Evolutionary conservation across 2,797 vertebrate genomes (phyloP).

Genomic region (Oryzias sinensis): DNA sequence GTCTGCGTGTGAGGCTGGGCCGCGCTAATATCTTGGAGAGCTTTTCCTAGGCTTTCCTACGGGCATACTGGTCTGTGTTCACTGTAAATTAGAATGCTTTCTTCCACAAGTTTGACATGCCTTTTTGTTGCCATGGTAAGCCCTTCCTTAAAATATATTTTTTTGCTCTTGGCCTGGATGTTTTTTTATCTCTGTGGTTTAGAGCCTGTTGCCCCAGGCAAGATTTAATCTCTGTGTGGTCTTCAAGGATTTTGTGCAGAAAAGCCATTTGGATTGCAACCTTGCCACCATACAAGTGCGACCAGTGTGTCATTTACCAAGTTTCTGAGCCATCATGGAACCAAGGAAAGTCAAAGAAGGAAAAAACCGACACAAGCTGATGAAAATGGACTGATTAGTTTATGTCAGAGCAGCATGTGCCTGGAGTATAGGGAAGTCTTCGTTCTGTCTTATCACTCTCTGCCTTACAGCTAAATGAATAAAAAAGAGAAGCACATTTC

Average conservation of each 20-base stretch:
- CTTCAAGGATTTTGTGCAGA: conserved; percentile 82
- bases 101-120: conserved; percentile 81
- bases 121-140: conserved; percentile 81
- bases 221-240: conserved; percentile 88
- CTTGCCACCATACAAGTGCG: conserved; percentile 79
- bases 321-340: conserved; percentile 81
- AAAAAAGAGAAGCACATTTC: conserved; percentile 38
- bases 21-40: conserved; percentile 73
- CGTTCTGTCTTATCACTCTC: conserved; percentile 80
- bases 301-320: conserved; percentile 86
- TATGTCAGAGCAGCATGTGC: conserved; percentile 83
- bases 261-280: conserved; percentile 83
- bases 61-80: conserved; percentile 74
- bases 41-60: conserved; percentile 75
- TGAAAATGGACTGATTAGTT: conserved; percentile 85
- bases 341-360: conserved; percentile 83
- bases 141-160: conserved; percentile 81
- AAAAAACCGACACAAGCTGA: conserved; percentile 81
- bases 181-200: conserved; percentile 79
- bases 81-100: conserved; percentile 73
- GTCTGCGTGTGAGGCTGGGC: conserved; percentile 70
- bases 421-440: conserved; percentile 79
- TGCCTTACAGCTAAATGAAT: conserved; percentile 82
- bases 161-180: conserved; percentile 79
- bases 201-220: conserved; percentile 83